Conservation (phyloP, 2,888 invertebrate species). For the Caenorhabditis sp. region DNA sequence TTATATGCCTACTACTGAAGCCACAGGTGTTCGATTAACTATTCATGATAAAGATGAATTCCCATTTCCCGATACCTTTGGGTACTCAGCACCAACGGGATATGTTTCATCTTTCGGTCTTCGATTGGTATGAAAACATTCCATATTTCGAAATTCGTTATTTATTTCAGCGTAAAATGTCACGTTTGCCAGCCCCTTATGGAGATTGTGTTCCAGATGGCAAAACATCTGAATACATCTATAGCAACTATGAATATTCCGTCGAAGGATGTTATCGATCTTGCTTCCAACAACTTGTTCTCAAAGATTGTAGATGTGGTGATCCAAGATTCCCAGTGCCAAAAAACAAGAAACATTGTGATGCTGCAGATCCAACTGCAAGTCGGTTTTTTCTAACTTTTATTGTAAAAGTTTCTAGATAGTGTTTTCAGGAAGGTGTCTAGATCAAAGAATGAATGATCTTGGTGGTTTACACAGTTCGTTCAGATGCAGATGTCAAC, state of each 20-base stretch:
- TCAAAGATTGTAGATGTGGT: constrained; percentile 67
- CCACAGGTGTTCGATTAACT: constrained; percentile 66
- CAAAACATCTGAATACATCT: constrained; percentile 64
- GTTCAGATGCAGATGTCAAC: constrained; percentile 62
- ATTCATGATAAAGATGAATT: constrained; percentile 69
- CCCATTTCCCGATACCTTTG: constrained; percentile 68
- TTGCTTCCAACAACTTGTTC: constrained; percentile 67
- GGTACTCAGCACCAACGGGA: constrained; percentile 67
- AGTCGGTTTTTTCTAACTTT: constrained; percentile 28
- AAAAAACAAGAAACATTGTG: constrained; percentile 54
- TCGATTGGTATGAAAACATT: constrained; percentile 52
- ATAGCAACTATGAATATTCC: constrained; percentile 63
- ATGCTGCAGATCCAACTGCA: constrained; percentile 60
- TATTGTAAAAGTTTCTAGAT: neutral
- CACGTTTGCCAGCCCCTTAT: constrained; percentile 65
- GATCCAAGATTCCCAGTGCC: constrained; percentile 69
- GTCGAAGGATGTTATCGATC: constrained; percentile 69
- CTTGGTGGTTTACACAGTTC: constrained; percentile 61
- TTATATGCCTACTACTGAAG: constrained; percentile 69
- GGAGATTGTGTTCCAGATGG: constrained; percentile 68
- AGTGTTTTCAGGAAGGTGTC: constrained; percentile 58
- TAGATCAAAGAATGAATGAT: constrained; percentile 60
- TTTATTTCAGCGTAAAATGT: constrained; percentile 53
- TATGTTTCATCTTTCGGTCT: constrained; percentile 67
- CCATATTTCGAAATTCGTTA: neutral